Percentiles rank a stretch among this genome's conserved stretches.
Conservation (phyloP, 1,140 invertebrate genomes). For the Ridgeia piscesae region DNA sequence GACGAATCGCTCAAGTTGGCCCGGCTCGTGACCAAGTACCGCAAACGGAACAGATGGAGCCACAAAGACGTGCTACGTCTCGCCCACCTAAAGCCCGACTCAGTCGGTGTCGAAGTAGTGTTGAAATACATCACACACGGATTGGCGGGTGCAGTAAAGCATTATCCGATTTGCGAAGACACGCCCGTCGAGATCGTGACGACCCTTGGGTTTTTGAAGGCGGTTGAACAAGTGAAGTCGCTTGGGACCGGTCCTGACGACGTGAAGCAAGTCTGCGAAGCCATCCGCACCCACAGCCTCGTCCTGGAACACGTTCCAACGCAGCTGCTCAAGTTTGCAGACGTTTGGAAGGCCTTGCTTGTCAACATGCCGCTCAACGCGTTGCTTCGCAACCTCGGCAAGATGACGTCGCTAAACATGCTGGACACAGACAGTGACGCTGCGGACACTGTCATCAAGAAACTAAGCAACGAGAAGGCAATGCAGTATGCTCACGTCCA, state of each 20-base stretch:
- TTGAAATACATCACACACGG: constrained; percentile 52
- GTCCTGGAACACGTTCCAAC: constrained; percentile 69
- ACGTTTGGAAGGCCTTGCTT: constrained; percentile 67
- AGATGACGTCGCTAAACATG: constrained; percentile 61
- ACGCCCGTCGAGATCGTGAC: constrained; percentile 47
- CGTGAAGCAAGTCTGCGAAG: constrained; percentile 59
- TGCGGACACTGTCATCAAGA: not conserved
- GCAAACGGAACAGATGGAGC: constrained; percentile 65
- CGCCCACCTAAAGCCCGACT: constrained; percentile 60
- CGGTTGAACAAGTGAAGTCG: constrained; percentile 62
- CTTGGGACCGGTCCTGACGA: constrained; percentile 64
- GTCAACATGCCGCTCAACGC: constrained; percentile 63
- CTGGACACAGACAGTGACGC: not conserved
- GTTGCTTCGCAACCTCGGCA: constrained; percentile 66
- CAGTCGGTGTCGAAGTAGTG: constrained; percentile 60
- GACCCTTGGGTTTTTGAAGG: constrained; percentile 58
- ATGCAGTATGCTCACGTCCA: constrained; percentile 54
- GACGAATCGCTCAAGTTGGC: constrained; percentile 64
- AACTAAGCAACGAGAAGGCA: not conserved
- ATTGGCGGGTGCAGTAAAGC: constrained; percentile 56
- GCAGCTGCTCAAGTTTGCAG: constrained; percentile 57
- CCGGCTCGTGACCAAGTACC: constrained; percentile 64
- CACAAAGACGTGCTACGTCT: constrained; percentile 71
- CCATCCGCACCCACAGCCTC: constrained; percentile 61
- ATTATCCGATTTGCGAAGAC: constrained; percentile 46